Conservation (phyloP, 2,888 invertebrate genomes). For the Ennomos erosarius region DNA sequence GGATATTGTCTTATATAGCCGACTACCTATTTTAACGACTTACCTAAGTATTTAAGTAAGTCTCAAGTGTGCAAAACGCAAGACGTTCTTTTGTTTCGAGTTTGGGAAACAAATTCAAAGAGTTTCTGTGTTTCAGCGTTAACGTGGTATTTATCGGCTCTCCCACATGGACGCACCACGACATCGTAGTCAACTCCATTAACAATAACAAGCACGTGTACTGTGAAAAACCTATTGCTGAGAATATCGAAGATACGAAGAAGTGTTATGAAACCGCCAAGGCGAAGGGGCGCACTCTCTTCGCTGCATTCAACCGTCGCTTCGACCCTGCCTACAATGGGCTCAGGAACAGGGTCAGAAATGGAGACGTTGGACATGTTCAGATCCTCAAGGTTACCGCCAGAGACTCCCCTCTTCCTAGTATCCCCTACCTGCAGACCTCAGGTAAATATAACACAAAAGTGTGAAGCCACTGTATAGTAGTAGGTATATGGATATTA, state of each 20-base stretch:
- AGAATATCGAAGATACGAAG: conserved; percentile 78
- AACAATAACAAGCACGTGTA: conserved; percentile 86
- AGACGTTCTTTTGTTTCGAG: too few relatives aligned
- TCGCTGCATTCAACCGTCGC: conserved; percentile 88
- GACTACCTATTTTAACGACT: too few relatives aligned
- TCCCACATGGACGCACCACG: conserved; percentile 86
- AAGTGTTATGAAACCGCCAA: conserved; percentile 86
- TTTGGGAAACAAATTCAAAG: too few relatives aligned
- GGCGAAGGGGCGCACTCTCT: conserved; percentile 80
- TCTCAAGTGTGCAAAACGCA: too few relatives aligned
- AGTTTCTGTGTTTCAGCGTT: conserved; percentile 35
- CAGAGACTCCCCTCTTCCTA: conserved; percentile 87
- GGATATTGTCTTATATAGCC: too few relatives aligned
- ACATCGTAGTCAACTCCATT: conserved; percentile 81
- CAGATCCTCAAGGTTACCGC: conserved; percentile 87
- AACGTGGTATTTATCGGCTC: conserved; percentile 81
- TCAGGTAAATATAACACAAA: conserved; percentile 72
- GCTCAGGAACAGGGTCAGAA: conserved; percentile 77
- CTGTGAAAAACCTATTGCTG: conserved; percentile 89
- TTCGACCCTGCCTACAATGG: conserved; percentile 86
- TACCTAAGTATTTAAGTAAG: too few relatives aligned
- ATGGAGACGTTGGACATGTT: conserved; percentile 86
- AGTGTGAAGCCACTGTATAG: too few relatives aligned
- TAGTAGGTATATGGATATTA: too few relatives aligned
- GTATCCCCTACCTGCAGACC: conserved; percentile 84